phyloP scores from a whole-genome alignment of 2,888 invertebrate species.

The Drosophila robusta region DNA sequence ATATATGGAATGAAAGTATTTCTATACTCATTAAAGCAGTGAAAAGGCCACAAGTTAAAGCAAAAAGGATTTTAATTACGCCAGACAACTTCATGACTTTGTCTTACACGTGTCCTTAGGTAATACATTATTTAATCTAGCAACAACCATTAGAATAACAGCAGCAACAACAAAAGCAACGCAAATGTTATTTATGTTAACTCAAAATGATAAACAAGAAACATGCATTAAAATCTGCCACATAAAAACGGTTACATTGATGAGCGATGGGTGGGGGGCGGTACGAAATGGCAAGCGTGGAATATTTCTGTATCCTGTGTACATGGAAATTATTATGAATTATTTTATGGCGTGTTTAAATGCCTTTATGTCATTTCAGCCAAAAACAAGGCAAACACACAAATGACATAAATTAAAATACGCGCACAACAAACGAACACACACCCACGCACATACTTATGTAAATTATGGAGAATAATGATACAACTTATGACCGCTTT shows the following conservation, averaged over 20 bases:
- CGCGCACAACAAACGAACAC: slow-evolving; percentile 25
- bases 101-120: slow-evolving; percentile 16
- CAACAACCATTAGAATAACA: slow-evolving; percentile 15
- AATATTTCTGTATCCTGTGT: slow-evolving; percentile 52
- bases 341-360: slow-evolving; percentile 84
- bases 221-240: slow-evolving; percentile 71
- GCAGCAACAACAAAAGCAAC: slow-evolving; percentile 14
- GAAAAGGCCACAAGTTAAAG: background rate
- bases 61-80: slow-evolving; percentile 32
- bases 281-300: slow-evolving; percentile 21
- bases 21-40: too few species aligned
- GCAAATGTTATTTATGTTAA: slow-evolving; percentile 53
- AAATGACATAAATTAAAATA: slow-evolving; percentile 81
- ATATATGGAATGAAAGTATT: too few species aligned
- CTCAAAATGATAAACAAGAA: slow-evolving; percentile 73
- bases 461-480: slow-evolving; percentile 69
- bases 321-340: slow-evolving; percentile 82
- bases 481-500: slow-evolving; percentile 74
- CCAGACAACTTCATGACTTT: slow-evolving; percentile 34
- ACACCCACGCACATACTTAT: slow-evolving; percentile 11
- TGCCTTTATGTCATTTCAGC: slow-evolving; percentile 81
- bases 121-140: slow-evolving; percentile 29
- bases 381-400: slow-evolving; percentile 77
- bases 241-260: slow-evolving; percentile 63
- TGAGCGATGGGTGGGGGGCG: slow-evolving; percentile 5